Percentiles rank a stretch among this genome's conserved stretches.
phyloP scores from a whole-genome alignment of 53 echinoderm and acorn worm genomes.

The Temnopleurus reevesii region DNA sequence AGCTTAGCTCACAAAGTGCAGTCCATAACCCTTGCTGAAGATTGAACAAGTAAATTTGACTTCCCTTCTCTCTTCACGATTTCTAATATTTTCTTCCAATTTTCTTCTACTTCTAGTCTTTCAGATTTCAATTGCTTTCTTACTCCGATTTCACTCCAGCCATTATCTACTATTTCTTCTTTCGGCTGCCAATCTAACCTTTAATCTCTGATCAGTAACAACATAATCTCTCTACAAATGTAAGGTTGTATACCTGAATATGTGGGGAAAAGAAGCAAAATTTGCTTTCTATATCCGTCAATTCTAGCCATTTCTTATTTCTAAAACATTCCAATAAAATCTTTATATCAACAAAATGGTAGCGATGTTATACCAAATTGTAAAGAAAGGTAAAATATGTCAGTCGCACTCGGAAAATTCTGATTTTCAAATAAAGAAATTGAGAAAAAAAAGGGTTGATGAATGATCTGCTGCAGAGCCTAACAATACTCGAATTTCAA shows the following conservation, averaged over 20 bases:
- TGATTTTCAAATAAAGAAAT: no score
- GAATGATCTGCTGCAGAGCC: no score
- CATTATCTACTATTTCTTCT: background rate
- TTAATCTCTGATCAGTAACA: background rate
- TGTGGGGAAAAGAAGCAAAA: background rate
- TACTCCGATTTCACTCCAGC: background rate
- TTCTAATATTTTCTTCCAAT: background rate
- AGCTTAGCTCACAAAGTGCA: background rate
- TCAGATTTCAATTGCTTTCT: conserved; percentile 12
- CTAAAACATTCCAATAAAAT: no score
- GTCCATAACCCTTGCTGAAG: background rate
- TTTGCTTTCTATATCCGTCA: no score
- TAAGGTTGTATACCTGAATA: background rate
- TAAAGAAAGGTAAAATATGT: no score
- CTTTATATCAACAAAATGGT: no score
- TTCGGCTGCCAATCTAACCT: background rate
- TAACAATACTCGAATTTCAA: no score
- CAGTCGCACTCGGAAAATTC: no score
- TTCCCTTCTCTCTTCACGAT: background rate
- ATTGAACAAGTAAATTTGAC: no score
- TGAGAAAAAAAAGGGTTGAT: no score
- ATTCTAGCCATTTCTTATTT: no score
- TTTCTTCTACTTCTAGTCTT: background rate
- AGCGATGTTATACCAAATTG: no score
- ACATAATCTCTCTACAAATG: background rate